A percentile compares a stretch with the other conserved stretches of the same genome.
Conservation (phyloP, 2,888 invertebrate species). For the Teinopalpus imperialis region DNA sequence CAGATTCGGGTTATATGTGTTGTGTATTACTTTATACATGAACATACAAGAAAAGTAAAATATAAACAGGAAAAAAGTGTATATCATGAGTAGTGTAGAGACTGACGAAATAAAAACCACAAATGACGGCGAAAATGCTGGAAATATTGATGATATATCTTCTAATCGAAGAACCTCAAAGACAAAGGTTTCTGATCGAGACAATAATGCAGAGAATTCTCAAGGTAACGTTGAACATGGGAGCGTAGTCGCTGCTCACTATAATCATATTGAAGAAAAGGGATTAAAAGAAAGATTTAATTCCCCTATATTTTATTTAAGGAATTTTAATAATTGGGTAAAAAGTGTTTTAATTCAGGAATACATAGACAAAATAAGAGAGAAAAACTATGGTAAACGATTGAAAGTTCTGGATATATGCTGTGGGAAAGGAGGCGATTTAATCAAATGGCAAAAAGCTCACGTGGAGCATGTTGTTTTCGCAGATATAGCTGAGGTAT, state of each 20-base stretch:
- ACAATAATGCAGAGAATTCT: conserved; percentile 16
- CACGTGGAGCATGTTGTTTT: conserved; percentile 91
- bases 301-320: conserved; percentile 95
- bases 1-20: too few relatives aligned
- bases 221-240: conserved; percentile 61
- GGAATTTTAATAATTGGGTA: conserved; percentile 99
- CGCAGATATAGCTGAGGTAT: conserved; percentile 96
- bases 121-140: not conserved
- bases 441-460: conserved; percentile 96
- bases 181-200: conserved; percentile 23
- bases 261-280: conserved; percentile 93
- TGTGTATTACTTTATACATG: too few relatives aligned
- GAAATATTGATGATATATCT: not conserved
- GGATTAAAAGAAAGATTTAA: conserved; percentile 90
- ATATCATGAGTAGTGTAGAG: conserved; percentile 16
- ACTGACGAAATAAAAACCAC: not conserved
- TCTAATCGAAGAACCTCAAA: not conserved
- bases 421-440: conserved; percentile 99
- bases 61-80: not conserved
- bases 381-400: conserved; percentile 85
- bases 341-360: conserved; percentile 97
- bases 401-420: conserved; percentile 94
- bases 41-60: too few relatives aligned
- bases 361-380: conserved; percentile 85
- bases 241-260: conserved; percentile 93